Percentiles rank a stretch among this genome's conserved stretches.
These are phyloP conservation scores for Bembecia ichneumoniformis DNA, from an alignment of 2,888 invertebrate genomes.

Conservation along the genomic window DNA sequence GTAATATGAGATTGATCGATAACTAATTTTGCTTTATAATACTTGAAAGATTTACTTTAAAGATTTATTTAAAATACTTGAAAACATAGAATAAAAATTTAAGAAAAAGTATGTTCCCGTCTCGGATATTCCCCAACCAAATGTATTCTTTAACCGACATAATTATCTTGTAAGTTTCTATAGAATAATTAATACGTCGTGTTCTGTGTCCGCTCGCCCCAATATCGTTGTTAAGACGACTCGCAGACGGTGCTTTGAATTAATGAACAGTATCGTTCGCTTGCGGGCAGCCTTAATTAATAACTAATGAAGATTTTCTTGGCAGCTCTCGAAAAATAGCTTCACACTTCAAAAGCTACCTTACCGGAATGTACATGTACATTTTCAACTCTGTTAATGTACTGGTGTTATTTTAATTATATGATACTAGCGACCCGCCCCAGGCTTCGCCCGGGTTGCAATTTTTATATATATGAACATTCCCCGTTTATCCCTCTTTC, in stretches of 20 bases:
- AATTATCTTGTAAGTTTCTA: conserved; percentile 9
- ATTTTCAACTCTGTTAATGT: too few species aligned
- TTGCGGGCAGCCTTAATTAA: conserved; percentile 40
- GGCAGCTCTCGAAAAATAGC: not conserved
- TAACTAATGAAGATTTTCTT: conserved; percentile 32
- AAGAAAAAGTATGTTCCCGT: not conserved
- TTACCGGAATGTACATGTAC: too few species aligned
- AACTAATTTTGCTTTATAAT: too few species aligned
- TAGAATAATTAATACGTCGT: conserved; percentile 9
- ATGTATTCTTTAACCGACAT: conserved; percentile 7
- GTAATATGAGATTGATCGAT: too few species aligned
- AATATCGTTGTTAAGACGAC: conserved; percentile 24
- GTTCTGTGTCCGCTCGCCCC: conserved; percentile 14
- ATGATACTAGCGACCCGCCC: too few species aligned
- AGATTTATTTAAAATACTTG: too few species aligned
- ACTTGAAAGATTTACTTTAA: too few species aligned
- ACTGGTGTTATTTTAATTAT: too few species aligned
- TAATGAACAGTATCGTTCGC: conserved; percentile 39
- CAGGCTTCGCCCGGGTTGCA: too few species aligned
- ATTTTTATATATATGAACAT: too few species aligned
- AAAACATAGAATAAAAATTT: too few species aligned
- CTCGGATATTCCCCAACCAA: conserved; percentile 4
- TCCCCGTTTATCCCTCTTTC: too few species aligned
- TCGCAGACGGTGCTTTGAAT: conserved; percentile 42
- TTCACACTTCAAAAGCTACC: not conserved